phyloP scores from a whole-genome alignment of 2,797 vertebrate genomes.

The Urosaurus nigricauda region DNA sequence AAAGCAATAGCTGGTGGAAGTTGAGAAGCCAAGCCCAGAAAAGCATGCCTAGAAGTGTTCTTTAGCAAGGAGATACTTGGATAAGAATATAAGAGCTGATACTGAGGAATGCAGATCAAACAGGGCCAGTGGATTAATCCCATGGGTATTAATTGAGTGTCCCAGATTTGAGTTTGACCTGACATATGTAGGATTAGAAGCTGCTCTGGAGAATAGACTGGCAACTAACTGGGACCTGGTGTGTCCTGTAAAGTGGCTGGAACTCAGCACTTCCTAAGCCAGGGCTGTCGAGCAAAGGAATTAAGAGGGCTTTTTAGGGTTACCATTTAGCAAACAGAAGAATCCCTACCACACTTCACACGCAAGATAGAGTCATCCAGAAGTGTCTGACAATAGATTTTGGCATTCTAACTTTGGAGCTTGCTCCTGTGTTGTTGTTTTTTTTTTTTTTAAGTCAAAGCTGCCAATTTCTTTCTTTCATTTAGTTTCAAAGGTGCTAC shows the following conservation, averaged over 20 bases:
- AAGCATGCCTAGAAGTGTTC: neutral
- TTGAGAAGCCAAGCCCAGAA: neutral
- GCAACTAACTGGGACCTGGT: neutral
- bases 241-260: neutral
- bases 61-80: neutral
- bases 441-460: neutral
- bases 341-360: too few species aligned
- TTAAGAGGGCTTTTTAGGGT: neutral
- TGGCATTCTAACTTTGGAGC: neutral
- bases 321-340: neutral
- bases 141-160: neutral
- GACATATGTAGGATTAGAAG: neutral
- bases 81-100: neutral
- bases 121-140: conserved; percentile 2
- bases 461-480: too few species aligned
- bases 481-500: too few species aligned
- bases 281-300: neutral
- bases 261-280: neutral
- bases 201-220: neutral
- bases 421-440: neutral
- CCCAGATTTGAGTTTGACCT: neutral
- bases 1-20: neutral
- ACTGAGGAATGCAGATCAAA: neutral
- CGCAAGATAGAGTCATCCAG: neutral
- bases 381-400: neutral